phyloP scores from a whole-genome alignment of 2,797 vertebrate genomes.

The Anguilla obscura region DNA sequence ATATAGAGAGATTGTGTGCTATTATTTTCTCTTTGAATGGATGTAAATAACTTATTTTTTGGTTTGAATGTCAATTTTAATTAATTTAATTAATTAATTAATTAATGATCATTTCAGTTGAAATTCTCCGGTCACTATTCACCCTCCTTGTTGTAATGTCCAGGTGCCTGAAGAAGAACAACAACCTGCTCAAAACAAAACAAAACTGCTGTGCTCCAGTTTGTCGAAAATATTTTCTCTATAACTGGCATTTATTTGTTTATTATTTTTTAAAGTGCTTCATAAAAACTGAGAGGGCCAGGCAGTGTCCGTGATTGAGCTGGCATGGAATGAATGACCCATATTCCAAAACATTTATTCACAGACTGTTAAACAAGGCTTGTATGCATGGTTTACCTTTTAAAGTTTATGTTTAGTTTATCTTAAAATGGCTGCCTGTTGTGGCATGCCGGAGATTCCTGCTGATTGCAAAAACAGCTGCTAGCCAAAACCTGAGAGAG shows the following conservation, averaged over 20 bases:
- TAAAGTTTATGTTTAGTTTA: slow-evolving; percentile 10
- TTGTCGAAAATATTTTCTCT: neutral
- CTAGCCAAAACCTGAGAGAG: neutral
- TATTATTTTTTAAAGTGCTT: neutral
- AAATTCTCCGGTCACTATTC: neutral
- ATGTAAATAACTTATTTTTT: neutral
- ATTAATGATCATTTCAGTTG: neutral
- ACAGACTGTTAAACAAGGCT: slow-evolving; percentile 7
- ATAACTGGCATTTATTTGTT: neutral
- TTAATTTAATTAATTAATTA: too few relatives aligned
- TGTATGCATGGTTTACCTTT: slow-evolving; percentile 8
- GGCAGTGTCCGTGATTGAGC: neutral
- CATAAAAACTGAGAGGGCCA: neutral
- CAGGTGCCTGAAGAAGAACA: neutral
- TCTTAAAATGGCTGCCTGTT: slow-evolving; percentile 1
- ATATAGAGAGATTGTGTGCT: neutral
- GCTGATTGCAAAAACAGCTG: neutral
- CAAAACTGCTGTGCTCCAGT: neutral
- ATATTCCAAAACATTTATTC: neutral
- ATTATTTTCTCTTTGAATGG: neutral
- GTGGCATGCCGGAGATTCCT: neutral
- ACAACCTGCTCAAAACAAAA: neutral
- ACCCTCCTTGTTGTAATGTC: neutral
- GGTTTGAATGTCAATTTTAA: neutral
- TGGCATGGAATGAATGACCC: neutral